Conservation (phyloP, 2,888 invertebrate species). For the Furcula furcula region DNA sequence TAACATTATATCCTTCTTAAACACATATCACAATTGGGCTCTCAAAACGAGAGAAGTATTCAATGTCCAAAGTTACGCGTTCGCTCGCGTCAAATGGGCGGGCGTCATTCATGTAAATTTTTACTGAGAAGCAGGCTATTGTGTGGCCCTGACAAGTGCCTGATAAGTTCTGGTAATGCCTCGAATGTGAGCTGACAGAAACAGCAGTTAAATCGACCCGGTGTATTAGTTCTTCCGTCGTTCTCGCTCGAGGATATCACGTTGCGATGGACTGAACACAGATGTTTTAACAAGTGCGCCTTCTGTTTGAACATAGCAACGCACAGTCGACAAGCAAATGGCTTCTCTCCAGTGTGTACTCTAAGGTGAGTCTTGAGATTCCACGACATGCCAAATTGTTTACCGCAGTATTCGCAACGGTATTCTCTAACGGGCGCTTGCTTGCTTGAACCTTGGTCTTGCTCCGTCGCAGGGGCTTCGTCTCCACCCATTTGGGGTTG, state of each 20-base stretch:
- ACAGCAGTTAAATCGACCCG: conserved; percentile 90
- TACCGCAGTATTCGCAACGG: conserved; percentile 93
- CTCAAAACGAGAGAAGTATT: conserved; percentile 67
- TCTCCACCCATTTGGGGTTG: conserved; percentile 84
- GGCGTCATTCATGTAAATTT: conserved; percentile 89
- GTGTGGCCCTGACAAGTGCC: conserved; percentile 93
- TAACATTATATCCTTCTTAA: conserved; percentile 69
- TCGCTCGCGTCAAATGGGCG: conserved; percentile 56
- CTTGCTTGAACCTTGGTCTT: conserved; percentile 79
- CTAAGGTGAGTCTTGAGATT: conserved; percentile 94
- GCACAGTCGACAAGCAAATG: conserved; percentile 93
- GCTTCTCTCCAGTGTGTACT: conserved; percentile 94
- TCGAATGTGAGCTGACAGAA: conserved; percentile 94
- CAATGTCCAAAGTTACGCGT: conserved; percentile 68
- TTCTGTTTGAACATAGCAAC: conserved; percentile 97
- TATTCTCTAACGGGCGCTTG: conserved; percentile 90
- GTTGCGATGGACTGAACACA: conserved; percentile 94
- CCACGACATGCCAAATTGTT: conserved; percentile 96
- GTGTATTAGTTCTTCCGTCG: conserved; percentile 83
- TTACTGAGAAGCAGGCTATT: conserved; percentile 93
- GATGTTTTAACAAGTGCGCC: conserved; percentile 92
- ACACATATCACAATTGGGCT: conserved; percentile 81
- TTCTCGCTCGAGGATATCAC: conserved; percentile 92
- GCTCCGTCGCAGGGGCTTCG: conserved; percentile 70
- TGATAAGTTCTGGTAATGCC: conserved; percentile 91